A percentile compares a stretch with the other conserved stretches of the same genome.
Conservation (phyloP, 1,140 invertebrate species). For the Cyrtorhinus lividipennis region DNA sequence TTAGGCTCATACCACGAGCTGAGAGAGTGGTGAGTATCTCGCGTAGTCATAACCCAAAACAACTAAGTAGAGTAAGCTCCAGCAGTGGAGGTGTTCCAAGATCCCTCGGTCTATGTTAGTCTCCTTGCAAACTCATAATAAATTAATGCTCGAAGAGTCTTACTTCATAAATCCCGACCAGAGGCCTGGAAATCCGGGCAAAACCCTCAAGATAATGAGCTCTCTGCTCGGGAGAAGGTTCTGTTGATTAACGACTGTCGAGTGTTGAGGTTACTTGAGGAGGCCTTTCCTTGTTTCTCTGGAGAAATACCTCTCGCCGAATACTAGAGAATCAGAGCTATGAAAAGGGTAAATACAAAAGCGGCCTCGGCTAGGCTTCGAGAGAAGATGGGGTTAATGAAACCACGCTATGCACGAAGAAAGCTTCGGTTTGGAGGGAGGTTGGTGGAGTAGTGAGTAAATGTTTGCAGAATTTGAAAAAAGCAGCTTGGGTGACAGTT, state of each 20-base stretch:
- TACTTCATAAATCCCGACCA: background rate
- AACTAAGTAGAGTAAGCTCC: no score
- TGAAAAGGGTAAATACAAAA: conserved; percentile 1
- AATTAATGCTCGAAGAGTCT: background rate
- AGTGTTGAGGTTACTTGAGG: background rate
- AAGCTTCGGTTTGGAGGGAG: background rate
- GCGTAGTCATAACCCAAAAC: no score
- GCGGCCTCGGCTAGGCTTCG: background rate
- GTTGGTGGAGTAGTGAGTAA: background rate
- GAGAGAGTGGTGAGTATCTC: no score
- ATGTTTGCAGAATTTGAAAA: background rate
- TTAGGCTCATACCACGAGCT: no score
- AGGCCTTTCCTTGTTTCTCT: background rate
- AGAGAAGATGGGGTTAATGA: background rate
- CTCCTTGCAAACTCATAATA: no score
- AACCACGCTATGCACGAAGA: background rate
- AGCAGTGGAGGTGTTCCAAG: no score
- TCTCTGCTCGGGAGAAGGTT: background rate
- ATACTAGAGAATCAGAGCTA: background rate
- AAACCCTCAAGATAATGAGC: background rate
- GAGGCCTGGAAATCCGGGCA: background rate
- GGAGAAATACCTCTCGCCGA: background rate
- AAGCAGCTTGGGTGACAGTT: background rate
- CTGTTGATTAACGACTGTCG: conserved; percentile 4
- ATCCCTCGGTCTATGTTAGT: no score